Conservation (phyloP, 2,888 invertebrate species). For the Mycalesis mineus region DNA sequence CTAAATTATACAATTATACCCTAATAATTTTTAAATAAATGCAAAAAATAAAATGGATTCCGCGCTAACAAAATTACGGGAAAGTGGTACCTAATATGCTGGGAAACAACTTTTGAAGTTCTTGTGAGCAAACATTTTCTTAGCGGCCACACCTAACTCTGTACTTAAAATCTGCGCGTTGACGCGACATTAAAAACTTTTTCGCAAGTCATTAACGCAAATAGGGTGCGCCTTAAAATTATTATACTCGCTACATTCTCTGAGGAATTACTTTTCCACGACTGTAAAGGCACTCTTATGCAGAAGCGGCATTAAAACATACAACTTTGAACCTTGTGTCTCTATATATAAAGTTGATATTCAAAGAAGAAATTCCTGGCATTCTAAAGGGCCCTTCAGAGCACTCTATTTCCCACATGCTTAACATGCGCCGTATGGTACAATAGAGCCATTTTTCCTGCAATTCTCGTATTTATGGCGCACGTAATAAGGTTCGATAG, state of each 20-base stretch:
- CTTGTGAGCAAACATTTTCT: not conserved
- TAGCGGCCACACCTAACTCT: not conserved
- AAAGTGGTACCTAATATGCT: too few relatives aligned
- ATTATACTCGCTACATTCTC: constrained; percentile 29
- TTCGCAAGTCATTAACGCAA: constrained; percentile 31
- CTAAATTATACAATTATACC: too few relatives aligned
- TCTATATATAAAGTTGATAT: not conserved
- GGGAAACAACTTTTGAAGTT: not conserved
- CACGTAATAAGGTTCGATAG: constrained; percentile 10
- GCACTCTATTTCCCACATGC: constrained; percentile 25
- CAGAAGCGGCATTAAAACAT: not conserved
- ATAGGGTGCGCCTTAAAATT: constrained; percentile 29
- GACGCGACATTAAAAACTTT: constrained; percentile 28
- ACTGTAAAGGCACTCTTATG: constrained; percentile 18
- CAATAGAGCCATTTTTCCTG: constrained; percentile 17
- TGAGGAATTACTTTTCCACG: constrained; percentile 19
- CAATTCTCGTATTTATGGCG: constrained; percentile 11
- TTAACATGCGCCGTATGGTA: constrained; percentile 19
- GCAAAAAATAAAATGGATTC: too few relatives aligned
- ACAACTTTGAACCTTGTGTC: constrained; percentile 1
- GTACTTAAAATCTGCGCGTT: constrained; percentile 6
- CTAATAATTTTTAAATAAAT: too few relatives aligned
- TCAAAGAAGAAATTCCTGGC: not conserved
- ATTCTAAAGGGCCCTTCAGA: constrained; percentile 16
- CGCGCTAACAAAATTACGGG: too few relatives aligned